Percentiles rank a stretch among this genome's conserved stretches.
phyloP scores from a whole-genome alignment of 2,797 vertebrate species.

The Myiotriccus ornatus region DNA sequence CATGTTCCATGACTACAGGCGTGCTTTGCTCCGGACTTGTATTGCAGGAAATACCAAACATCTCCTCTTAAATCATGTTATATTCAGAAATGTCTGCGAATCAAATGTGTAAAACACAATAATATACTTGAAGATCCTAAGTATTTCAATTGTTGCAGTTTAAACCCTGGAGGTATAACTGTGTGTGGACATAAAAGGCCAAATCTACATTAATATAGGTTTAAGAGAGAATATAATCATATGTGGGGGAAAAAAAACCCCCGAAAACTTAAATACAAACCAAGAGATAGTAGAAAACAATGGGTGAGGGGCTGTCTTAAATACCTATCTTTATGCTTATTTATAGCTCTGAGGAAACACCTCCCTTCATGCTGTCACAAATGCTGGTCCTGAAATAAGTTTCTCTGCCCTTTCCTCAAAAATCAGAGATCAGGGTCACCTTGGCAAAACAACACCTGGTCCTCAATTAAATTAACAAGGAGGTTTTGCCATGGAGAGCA shows the following conservation, averaged over 20 bases:
- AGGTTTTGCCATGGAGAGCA: not conserved
- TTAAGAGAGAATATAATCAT: not conserved
- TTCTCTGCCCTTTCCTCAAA: not conserved
- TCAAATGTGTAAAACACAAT: not conserved
- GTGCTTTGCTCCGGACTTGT: not conserved
- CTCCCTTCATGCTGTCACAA: not conserved
- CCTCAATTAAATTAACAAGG: not conserved
- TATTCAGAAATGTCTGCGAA: not conserved
- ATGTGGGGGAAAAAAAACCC: accelerated
- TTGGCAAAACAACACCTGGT: not conserved
- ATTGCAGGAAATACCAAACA: not conserved
- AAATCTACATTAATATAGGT: not conserved
- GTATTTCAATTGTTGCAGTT: not conserved
- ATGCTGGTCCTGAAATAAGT: not conserved
- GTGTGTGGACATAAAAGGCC: not conserved
- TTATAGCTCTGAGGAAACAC: not conserved
- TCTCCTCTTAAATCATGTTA: not conserved
- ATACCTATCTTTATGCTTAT: not conserved
- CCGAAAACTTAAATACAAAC: not conserved
- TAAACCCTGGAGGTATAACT: not conserved
- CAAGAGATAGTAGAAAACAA: not conserved
- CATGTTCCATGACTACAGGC: not conserved
- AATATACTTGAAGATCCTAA: not conserved
- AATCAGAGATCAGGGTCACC: not conserved
- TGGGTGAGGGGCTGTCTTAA: not conserved